Evolutionary conservation across 2,888 invertebrate species (phyloP).

Genomic region (Mesopsocus fuscifrons): DNA sequence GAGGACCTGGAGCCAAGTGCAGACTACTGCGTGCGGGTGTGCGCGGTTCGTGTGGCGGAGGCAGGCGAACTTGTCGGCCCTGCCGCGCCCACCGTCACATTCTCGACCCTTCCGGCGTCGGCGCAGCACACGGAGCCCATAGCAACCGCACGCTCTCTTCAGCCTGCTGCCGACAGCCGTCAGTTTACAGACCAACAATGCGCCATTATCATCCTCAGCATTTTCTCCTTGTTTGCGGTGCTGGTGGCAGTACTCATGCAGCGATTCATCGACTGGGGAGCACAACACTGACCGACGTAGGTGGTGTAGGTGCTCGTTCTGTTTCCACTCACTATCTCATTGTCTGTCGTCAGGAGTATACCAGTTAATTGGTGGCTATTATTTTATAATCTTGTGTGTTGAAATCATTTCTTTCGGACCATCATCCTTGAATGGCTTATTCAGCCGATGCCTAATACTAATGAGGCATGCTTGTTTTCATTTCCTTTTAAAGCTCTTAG

Average conservation of each 20-base stretch:
- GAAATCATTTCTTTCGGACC: no score
- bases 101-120: constrained; percentile 28
- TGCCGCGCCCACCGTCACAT: constrained; percentile 43
- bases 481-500: no score
- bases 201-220: constrained; percentile 39
- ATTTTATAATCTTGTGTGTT: no score
- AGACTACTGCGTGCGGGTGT: constrained; percentile 60
- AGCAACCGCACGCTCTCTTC: constrained; percentile 20
- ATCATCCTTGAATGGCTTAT: no score
- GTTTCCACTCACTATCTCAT: no score
- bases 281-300: background rate
- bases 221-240: constrained; percentile 39
- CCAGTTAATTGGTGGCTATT: no score
- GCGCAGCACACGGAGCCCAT: constrained; percentile 25
- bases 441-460: no score
- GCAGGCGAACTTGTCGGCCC: constrained; percentile 44
- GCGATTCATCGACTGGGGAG: constrained; percentile 25
- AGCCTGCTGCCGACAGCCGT: constrained; percentile 20
- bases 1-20: constrained; percentile 51
- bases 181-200: constrained; percentile 37
- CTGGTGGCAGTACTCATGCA: constrained; percentile 40
- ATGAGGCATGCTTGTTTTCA: no score
- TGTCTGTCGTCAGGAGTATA: no score
- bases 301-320: no score
- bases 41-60: constrained; percentile 45